Evolutionary conservation across 2,888 invertebrate genomes (phyloP).

Genomic region (Scrobipalpa atriplicella): DNA sequence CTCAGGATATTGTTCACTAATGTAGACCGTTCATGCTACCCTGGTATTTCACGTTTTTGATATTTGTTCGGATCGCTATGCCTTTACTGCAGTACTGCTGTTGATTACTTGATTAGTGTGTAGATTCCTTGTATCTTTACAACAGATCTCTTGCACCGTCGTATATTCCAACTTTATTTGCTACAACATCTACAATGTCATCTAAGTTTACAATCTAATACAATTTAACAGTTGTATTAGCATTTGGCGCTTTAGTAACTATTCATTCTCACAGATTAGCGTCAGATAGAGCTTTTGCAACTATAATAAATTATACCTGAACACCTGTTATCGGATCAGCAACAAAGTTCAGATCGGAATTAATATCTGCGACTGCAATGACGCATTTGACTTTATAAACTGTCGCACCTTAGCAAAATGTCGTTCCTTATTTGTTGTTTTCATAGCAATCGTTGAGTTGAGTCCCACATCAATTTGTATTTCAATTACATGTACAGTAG

Average conservation of each 20-base stretch:
- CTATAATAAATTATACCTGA: background rate
- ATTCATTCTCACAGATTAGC: background rate
- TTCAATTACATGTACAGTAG: too few species aligned
- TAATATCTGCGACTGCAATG: constrained; percentile 8
- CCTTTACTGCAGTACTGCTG: constrained; percentile 25
- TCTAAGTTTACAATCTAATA: too few species aligned
- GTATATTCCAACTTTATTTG: background rate
- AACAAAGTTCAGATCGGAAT: constrained; percentile 5
- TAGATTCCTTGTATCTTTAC: constrained; percentile 4
- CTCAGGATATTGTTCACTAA: constrained; percentile 43
- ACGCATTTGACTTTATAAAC: constrained; percentile 18
- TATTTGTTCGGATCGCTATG: constrained; percentile 48
- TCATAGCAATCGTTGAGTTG: background rate
- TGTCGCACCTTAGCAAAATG: background rate
- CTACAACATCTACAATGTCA: background rate
- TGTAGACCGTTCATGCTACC: constrained; percentile 42
- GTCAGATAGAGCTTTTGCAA: background rate
- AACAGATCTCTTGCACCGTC: background rate
- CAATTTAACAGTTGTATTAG: too few species aligned
- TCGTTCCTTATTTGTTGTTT: constrained; percentile 3
- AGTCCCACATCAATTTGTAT: constrained; percentile 22
- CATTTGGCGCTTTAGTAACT: background rate
- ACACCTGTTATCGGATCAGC: constrained; percentile 2
- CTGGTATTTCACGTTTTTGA: constrained; percentile 68
- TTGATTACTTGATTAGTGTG: background rate